Conservation (phyloP, 2,797 vertebrate genomes). For the Myotis daubentonii region DNA sequence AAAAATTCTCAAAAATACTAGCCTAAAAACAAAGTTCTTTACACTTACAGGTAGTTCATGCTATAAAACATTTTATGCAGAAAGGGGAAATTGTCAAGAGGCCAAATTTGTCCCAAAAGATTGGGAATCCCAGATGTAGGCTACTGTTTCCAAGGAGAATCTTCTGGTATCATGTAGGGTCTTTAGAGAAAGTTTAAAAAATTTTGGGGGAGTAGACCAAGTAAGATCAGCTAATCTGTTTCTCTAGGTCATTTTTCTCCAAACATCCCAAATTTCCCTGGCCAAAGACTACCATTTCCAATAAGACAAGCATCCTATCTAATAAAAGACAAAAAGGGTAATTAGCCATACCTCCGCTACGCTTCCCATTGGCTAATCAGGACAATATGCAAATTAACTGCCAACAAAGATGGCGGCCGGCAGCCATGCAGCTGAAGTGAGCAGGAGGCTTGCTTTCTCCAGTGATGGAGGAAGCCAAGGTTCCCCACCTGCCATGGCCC, state of each 20-base stretch:
- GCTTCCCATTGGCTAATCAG: too few relatives aligned
- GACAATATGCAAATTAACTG: too few relatives aligned
- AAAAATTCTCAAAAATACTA: not conserved
- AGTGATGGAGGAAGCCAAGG: too few relatives aligned
- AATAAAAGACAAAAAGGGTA: too few relatives aligned
- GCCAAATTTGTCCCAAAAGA: not conserved
- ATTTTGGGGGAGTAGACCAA: not conserved
- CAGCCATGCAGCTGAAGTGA: too few relatives aligned
- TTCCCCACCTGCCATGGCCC: too few relatives aligned
- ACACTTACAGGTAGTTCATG: not conserved
- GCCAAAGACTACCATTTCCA: conserved; percentile 25
- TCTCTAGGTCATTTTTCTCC: not conserved
- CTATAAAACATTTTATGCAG: not conserved
- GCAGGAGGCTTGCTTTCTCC: too few relatives aligned
- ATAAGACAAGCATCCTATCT: not conserved
- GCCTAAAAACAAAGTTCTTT: not conserved
- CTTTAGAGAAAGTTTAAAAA: not conserved
- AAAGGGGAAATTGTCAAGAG: not conserved
- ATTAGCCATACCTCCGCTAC: too few relatives aligned
- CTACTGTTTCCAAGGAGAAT: not conserved
- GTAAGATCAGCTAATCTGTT: not conserved
- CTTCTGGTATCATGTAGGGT: not conserved
- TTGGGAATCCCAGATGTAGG: not conserved
- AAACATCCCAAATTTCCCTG: conserved; percentile 18
- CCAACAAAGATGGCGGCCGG: too few relatives aligned